These are phyloP conservation scores for Charadrius vociferus DNA, from an alignment of 2,113 vertebrate genomes.

Conservation along the genomic window DNA sequence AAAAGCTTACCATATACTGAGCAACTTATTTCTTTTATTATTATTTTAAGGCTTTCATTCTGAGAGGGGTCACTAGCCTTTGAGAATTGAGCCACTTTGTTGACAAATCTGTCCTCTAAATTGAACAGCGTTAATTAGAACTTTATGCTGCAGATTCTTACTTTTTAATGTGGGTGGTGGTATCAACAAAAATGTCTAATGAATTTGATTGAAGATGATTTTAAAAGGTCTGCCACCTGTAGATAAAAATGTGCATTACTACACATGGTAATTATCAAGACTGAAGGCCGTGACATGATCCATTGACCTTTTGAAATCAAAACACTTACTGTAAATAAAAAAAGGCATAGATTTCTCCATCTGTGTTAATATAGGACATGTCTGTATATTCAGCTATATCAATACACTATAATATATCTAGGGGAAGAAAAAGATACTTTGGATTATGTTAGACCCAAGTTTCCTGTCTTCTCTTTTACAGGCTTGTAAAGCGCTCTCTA, in stretches of 20 bases:
- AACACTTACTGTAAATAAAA: conserved; percentile 28
- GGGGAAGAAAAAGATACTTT: background rate
- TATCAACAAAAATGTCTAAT: conserved; percentile 47
- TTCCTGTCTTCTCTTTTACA: background rate
- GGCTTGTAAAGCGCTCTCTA: background rate
- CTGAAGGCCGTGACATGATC: conserved; percentile 44
- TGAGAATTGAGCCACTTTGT: conserved; percentile 64
- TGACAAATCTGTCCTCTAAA: conserved; percentile 69
- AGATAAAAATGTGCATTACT: conserved; percentile 71
- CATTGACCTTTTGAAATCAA: conserved; percentile 66
- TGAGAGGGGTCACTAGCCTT: conserved; percentile 62
- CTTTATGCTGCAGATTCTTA: conserved; percentile 27
- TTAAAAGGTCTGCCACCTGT: conserved; percentile 74
- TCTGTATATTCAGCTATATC: background rate
- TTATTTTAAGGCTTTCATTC: conserved; percentile 58
- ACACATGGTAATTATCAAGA: conserved; percentile 63
- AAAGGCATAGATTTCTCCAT: background rate
- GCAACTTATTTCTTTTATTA: background rate
- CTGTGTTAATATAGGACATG: background rate
- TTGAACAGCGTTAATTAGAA: conserved; percentile 67
- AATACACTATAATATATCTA: background rate
- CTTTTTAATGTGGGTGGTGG: conserved; percentile 56
- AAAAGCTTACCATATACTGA: conserved; percentile 48
- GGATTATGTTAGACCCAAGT: background rate
- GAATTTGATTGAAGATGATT: conserved; percentile 70